Evolutionary conservation across 2,797 vertebrate genomes (phyloP).

Genomic region (Momotus momota): DNA sequence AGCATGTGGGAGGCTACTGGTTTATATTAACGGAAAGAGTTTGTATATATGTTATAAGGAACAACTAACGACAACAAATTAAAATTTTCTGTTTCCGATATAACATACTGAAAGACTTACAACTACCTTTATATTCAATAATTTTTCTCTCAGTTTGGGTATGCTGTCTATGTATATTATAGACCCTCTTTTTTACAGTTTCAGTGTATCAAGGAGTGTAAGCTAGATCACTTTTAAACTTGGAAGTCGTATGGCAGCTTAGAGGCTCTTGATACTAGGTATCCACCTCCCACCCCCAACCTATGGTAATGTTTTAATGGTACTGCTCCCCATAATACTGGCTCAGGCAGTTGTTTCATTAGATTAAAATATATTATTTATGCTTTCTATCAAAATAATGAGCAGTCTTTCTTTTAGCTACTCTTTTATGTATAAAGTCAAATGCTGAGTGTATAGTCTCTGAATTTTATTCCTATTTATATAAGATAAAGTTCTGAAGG

Average conservation of each 20-base stretch:
- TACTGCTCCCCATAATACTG: background rate
- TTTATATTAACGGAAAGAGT: background rate
- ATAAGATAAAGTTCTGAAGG: background rate
- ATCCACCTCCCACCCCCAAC: background rate
- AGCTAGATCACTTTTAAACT: background rate
- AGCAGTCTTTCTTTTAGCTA: background rate
- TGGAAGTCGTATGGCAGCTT: background rate
- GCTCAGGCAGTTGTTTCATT: background rate
- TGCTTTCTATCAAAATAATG: background rate
- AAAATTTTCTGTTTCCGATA: background rate
- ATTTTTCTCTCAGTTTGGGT: background rate
- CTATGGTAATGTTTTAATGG: background rate
- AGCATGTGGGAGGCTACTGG: background rate
- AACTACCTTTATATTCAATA: background rate
- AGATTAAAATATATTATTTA: background rate
- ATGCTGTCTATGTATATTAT: background rate
- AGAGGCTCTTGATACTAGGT: background rate
- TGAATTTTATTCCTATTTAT: background rate
- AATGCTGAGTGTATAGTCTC: background rate
- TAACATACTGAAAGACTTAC: background rate
- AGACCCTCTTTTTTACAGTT: background rate
- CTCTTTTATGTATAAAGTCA: background rate
- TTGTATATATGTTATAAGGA: background rate
- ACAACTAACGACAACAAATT: background rate
- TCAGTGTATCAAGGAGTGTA: background rate